Base-by-base conservation (phyloP, 1,140 invertebrate genomes). In the Stegodyphus mimosarum region DNA sequence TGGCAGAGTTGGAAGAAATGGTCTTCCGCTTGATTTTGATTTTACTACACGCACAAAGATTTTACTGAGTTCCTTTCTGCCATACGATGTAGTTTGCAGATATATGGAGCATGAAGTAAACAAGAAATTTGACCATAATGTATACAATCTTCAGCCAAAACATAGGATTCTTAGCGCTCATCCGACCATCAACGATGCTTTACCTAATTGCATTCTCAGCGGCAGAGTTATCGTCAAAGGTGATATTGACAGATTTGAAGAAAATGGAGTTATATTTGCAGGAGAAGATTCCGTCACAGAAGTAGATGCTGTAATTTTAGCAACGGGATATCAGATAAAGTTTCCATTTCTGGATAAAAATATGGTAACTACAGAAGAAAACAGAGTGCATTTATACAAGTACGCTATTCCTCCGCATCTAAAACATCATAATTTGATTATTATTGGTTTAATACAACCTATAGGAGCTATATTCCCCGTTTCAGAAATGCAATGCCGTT, bases 181-280 rank as follows among this genome's bases (percentile, higher is more conserved):
- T 88, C 91, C 91, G 6, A 92, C 91, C n/a, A 90, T 93, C 13
- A 93, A 92, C 87, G 92, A 93, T 87, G 90, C 91, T 33, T 87
- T 93, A 10, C 91, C 92, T 5, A 91, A 92, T 86, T 89, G 91
- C 9, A 89, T 93, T 17, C 89, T 91, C 77, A 90, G 88, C 53
- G 92, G 92, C 7, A 88, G 89, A 15, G 89, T 93, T 49, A 89
- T 89, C 6, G 87, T 92, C 52, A 91, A 91, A 88, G 89, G 89
- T 17, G 89, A 91, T 73, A 89, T 91, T 6, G 88, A 90, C 48
- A 76, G 75, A n/a, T 89, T 91, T 80, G 89, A 88, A 17, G 88
- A 88, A 86, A 87, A 90, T 49, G 88, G 87, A 48, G 90, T 91
- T 17, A 73, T 90, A 52, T 91, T 91, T n/a, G 87, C 89, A 75